Evolutionary conservation across 2,888 invertebrate species (phyloP), one percentile per base, ranked within the genome.

Genomic region (Dorcus hopei): DNA sequence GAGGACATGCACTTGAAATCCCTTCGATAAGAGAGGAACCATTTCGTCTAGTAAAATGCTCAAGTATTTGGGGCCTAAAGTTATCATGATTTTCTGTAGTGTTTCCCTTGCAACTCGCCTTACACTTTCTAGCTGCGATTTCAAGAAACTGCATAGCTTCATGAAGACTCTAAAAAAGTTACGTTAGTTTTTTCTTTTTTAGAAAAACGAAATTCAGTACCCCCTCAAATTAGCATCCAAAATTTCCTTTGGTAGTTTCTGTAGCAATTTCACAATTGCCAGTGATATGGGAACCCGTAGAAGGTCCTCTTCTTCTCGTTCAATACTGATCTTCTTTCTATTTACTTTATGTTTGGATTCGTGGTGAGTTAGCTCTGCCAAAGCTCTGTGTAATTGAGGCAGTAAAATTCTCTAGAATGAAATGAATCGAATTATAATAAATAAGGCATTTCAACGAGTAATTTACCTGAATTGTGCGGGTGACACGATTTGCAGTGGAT

Each of bases 1-100:
- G 53, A 98, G 80, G 0, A 98, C 97, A 71, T 98, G 97, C 2
- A 94, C 87, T 82, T 97, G 96, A 74, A 91, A 98, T 9, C 98
- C 98, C 72, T 89, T 85, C 0, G 88, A 92, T 54, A 98, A 80
- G 16, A 93, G 79, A 3, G 89, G 80, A 39, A 88, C 87, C 75
- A 98, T 85, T 77, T 96, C 95, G 60, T 86, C 86, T 9, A 97
- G 77, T 19, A 97, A 78, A 68, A 88, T 81, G 6, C 86, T 83
- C 61, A 98, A 81, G 77, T 94, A 94, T 11, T 84, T 79, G 0
- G 94, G 87, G 0, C 97, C 97, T 7, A 99, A 82, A 0, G 91
- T 86, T 0, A 86, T 72, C 87, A 95, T 90, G 26, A 97, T 92
- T 77, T 94, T 92, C 67, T 92, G 89, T n/a, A 98, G 83, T n/a